These are phyloP conservation scores for Psilanteris sp. DNA, from an alignment of 1,140 invertebrate genomes.

Conservation along the genomic window DNA sequence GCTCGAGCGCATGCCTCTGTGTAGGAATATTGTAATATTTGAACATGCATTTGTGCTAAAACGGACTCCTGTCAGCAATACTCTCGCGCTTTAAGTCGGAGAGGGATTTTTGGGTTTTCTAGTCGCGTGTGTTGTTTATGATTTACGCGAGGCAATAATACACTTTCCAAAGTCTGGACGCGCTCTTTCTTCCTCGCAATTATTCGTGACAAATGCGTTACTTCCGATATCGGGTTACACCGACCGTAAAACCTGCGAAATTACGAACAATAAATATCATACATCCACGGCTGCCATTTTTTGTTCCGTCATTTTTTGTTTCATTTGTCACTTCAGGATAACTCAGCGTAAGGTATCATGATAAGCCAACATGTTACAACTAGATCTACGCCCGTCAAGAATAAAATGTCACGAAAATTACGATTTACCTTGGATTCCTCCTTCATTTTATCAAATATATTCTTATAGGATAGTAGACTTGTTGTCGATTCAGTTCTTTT, in stretches of 20 bases:
- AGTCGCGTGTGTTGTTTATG: constrained; percentile 9
- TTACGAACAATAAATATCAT: constrained; percentile 3
- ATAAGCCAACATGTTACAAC: no score
- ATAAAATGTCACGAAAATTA: no score
- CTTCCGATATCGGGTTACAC: constrained; percentile 7
- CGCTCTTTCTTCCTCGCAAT: constrained; percentile 10
- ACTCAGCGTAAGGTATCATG: no score
- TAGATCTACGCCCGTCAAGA: no score
- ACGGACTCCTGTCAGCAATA: background rate
- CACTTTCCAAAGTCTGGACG: constrained; percentile 6
- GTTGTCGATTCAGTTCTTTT: no score
- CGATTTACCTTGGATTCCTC: no score
- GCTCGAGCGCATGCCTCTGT: no score
- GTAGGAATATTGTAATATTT: constrained; percentile 1
- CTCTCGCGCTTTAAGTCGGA: background rate
- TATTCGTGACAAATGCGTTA: constrained; percentile 22
- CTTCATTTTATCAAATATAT: no score
- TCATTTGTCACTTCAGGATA: no score
- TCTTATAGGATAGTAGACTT: no score
- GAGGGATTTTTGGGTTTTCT: constrained; percentile 1
- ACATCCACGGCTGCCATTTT: background rate
- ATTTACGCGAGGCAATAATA: constrained; percentile 34
- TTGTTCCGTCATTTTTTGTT: no score
- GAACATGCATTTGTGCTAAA: constrained; percentile 1
- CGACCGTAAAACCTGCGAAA: background rate